Percentiles rank a stretch among this genome's conserved stretches.
These are phyloP conservation scores for Boleophthalmus pectinirostris DNA, from an alignment of 2,113 vertebrate species.

Conservation along the genomic window DNA sequence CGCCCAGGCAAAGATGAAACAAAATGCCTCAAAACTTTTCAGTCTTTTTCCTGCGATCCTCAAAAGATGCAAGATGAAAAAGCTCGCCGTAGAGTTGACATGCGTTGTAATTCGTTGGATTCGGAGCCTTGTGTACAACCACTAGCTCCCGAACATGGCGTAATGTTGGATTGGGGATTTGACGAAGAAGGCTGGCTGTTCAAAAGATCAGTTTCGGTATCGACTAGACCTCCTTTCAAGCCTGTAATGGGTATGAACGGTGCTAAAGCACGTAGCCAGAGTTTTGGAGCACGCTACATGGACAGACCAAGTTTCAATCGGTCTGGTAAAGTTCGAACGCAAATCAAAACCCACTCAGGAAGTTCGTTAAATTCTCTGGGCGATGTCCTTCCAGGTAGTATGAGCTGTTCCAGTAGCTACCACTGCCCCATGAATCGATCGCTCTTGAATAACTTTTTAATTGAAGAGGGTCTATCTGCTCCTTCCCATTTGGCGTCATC, in stretches of 20 bases:
- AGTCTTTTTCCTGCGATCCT: constrained; percentile 62
- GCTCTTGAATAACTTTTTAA: constrained; percentile 71
- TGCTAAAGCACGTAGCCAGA: constrained; percentile 90
- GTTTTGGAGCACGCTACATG: constrained; percentile 83
- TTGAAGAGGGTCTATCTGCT: constrained; percentile 66
- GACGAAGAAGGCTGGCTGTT: constrained; percentile 82
- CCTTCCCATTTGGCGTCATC: constrained; percentile 65
- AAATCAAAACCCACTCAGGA: constrained; percentile 91
- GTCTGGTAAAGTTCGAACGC: constrained; percentile 82
- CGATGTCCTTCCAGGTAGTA: constrained; percentile 81
- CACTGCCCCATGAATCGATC: constrained; percentile 83
- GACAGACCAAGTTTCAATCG: constrained; percentile 79
- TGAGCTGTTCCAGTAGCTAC: constrained; percentile 76
- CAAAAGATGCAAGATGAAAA: constrained; percentile 45
- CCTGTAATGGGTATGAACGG: constrained; percentile 92
- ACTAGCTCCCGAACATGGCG: constrained; percentile 44
- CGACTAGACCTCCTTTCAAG: constrained; percentile 82
- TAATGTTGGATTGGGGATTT: constrained; percentile 73
- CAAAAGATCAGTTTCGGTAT: constrained; percentile 85
- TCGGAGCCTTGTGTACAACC: constrained; percentile 59
- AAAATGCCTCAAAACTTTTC: constrained; percentile 72
- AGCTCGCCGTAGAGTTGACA: constrained; percentile 60
- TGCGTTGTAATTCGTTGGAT: constrained; percentile 63
- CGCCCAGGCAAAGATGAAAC: constrained; percentile 84
- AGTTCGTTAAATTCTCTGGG: constrained; percentile 81